phyloP scores from a whole-genome alignment of 2,113 vertebrate genomes.

The Lynx canadensis region DNA sequence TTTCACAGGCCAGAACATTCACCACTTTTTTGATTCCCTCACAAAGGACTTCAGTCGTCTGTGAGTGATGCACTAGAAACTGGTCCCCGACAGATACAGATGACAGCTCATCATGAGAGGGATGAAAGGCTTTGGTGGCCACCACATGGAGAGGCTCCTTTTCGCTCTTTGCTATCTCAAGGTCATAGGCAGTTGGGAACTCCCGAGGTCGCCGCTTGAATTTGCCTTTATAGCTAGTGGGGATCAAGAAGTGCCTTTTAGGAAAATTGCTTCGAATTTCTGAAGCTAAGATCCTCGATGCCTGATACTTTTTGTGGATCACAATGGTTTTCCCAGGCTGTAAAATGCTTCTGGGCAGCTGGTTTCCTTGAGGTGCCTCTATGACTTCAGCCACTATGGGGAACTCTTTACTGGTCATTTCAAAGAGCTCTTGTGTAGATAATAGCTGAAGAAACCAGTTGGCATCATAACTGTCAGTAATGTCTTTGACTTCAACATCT shows the following conservation, averaged over 20 bases:
- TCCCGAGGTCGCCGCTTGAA: conserved; percentile 90
- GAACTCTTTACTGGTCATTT: conserved; percentile 87
- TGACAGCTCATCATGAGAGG: conserved; percentile 83
- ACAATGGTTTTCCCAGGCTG: conserved; percentile 84
- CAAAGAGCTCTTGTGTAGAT: conserved; percentile 87
- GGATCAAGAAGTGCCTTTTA: conserved; percentile 90
- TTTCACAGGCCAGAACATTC: conserved; percentile 87
- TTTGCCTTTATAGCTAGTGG: conserved; percentile 90
- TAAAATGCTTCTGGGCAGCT: conserved; percentile 79
- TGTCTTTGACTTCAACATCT: conserved; percentile 92
- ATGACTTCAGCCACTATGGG: conserved; percentile 89
- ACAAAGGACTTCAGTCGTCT: conserved; percentile 79
- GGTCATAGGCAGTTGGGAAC: conserved; percentile 91
- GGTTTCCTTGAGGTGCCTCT: conserved; percentile 79
- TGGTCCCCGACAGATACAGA: conserved; percentile 89
- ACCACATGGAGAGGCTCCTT: conserved; percentile 89
- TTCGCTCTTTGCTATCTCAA: conserved; percentile 86
- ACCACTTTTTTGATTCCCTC: conserved; percentile 78
- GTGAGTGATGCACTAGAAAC: conserved; percentile 86
- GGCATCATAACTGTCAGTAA: conserved; percentile 87
- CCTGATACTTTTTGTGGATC: conserved; percentile 86
- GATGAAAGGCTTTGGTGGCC: conserved; percentile 88
- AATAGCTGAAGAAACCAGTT: conserved; percentile 88
- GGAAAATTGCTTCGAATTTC: conserved; percentile 87
- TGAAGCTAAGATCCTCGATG: conserved; percentile 87